Evolutionary conservation across 2,797 vertebrate species (phyloP).

Genomic region (Semotilus atromaculatus): DNA sequence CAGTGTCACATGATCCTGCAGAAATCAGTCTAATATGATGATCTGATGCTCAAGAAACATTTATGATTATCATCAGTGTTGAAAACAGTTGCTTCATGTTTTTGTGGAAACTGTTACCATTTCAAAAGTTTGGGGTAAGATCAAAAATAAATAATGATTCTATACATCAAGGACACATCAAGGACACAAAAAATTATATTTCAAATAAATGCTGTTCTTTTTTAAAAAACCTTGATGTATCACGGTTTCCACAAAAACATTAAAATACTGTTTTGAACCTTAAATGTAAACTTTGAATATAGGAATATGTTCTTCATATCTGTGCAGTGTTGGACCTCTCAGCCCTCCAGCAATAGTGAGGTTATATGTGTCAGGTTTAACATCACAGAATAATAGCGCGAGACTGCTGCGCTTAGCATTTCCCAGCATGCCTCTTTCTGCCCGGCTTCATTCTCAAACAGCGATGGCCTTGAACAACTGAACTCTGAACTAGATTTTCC

Average conservation of each 20-base stretch:
- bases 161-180: too few species aligned
- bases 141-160: too few species aligned
- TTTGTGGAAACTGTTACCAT: too few species aligned
- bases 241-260: neutral
- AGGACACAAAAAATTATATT: too few species aligned
- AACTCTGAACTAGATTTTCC: constrained; percentile 43
- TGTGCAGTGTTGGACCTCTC: neutral
- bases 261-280: neutral
- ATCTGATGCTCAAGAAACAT: neutral
- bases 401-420: constrained; percentile 53
- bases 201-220: too few species aligned
- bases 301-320: neutral
- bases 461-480: constrained; percentile 47
- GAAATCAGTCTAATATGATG: too few species aligned
- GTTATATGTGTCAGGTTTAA: constrained; percentile 37
- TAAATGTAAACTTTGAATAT: neutral
- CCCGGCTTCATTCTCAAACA: constrained; percentile 43
- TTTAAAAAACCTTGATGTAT: neutral
- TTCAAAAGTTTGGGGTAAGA: too few species aligned
- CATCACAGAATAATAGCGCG: constrained; percentile 43
- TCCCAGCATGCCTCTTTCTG: constrained; percentile 29
- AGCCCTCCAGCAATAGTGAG: constrained; percentile 21
- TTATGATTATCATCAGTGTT: neutral
- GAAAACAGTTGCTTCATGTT: too few species aligned
- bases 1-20: too few species aligned